Conservation (phyloP, 2,113 vertebrate species). For the Carettochelys insculpta region DNA sequence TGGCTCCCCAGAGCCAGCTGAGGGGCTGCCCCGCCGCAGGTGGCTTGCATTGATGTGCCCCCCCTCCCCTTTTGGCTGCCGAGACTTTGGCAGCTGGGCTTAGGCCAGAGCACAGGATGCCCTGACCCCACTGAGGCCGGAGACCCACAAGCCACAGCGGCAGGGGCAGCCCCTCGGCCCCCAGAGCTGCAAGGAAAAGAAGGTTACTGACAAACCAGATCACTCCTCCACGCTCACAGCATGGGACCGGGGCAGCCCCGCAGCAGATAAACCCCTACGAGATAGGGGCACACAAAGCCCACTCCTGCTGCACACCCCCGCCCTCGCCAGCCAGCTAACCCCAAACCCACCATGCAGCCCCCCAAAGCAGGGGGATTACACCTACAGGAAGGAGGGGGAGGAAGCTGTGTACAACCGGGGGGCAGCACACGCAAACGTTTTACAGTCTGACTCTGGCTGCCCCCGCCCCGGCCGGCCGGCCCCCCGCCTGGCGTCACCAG, state of each 20-base stretch:
- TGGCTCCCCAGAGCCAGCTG: background rate
- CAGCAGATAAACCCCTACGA: background rate
- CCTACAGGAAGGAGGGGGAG: background rate
- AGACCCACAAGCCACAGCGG: background rate
- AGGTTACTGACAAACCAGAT: slow-evolving; percentile 20
- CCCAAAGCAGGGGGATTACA: background rate
- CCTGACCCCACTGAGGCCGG: background rate
- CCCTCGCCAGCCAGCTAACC: background rate
- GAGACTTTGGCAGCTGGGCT: background rate
- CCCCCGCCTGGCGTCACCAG: background rate
- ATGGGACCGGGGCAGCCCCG: background rate
- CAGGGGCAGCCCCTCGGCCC: background rate
- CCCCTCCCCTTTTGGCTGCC: background rate
- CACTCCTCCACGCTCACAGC: background rate
- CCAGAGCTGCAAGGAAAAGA: slow-evolving; percentile 19
- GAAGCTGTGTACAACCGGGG: background rate
- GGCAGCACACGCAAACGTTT: background rate
- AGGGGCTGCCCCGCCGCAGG: background rate
- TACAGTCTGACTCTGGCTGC: slow-evolving; percentile 1
- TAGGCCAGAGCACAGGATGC: background rate
- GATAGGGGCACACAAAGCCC: background rate
- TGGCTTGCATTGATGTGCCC: background rate
- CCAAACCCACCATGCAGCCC: background rate
- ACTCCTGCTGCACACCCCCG: background rate
- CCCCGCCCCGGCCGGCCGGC: background rate